Percentiles rank a stretch among this genome's conserved stretches.
phyloP scores from a whole-genome alignment of 2,888 invertebrate genomes.

The Meandrusa payeni region DNA sequence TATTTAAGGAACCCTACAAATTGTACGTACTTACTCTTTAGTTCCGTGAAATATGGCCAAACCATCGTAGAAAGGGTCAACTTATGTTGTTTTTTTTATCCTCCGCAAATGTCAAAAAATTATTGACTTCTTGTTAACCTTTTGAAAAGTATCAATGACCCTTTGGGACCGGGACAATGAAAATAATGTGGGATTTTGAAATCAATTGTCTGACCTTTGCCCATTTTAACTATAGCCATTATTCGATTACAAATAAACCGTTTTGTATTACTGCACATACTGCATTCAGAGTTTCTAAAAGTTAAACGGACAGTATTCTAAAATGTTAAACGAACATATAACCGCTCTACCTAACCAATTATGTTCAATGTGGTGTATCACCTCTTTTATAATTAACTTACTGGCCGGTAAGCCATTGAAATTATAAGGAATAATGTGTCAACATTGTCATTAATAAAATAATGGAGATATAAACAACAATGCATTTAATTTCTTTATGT shows the following conservation, averaged over 20 bases:
- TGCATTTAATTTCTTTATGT: no score
- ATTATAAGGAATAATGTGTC: no score
- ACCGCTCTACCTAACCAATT: no score
- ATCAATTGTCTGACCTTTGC: constrained; percentile 36
- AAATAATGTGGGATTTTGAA: constrained; percentile 35
- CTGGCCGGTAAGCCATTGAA: no score
- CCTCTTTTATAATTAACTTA: no score
- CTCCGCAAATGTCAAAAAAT: constrained; percentile 45
- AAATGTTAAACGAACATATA: no score
- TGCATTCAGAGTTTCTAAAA: no score
- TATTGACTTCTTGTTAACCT: constrained; percentile 54
- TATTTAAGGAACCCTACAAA: constrained; percentile 19
- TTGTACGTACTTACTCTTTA: constrained; percentile 55
- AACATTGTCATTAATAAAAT: no score
- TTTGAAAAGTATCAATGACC: constrained; percentile 43
- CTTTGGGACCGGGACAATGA: constrained; percentile 34
- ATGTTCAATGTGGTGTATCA: no score
- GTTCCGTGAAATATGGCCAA: constrained; percentile 57
- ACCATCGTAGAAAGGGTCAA: constrained; percentile 69
- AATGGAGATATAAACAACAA: no score
- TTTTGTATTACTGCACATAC: background rate
- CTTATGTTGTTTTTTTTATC: constrained; percentile 42
- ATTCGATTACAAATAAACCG: constrained; percentile 7
- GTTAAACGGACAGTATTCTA: no score
- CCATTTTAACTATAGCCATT: constrained; percentile 5